Evolutionary conservation across 2,888 invertebrate genomes (phyloP), one percentile per base, ranked within the genome.

Genomic region (Tribolium freemani): DNA sequence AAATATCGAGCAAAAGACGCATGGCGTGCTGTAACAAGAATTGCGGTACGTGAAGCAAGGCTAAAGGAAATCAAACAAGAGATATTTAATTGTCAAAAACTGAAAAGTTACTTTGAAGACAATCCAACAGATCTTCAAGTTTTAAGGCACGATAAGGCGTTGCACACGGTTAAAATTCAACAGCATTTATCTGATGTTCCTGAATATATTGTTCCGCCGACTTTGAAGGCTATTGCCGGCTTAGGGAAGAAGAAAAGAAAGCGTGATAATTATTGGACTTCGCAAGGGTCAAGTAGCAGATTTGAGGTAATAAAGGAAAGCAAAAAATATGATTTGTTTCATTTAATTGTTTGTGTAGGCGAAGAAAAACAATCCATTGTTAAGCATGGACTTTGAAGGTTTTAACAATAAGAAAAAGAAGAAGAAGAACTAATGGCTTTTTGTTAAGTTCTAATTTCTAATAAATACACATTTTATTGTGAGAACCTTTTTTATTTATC

Each of bases 51-150:
- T 54, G 98, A 99, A 86, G 98, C 98, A 0, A 89, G 99, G 16
- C 88, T 99, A 57, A 96, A 96, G 84, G 99, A 99, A 89, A 99
- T 99, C 79, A 96, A 96, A 85, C 91, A 91, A 71, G 99, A 99
- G 88, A 92, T 99, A 70, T 89, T 98, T 74, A 96, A 95, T 85
- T 97, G 96, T 75, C 91, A 95, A 84, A 97, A 96, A 85, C 87
- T 98, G 16, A 97, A 96, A 89, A 92, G 94, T 16, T 97, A 96
- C 87, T 98, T 98, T 85, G 94, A 95, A 83, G 95, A 97, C 79
- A 96, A 98, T 86, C 95, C 97, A 0, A 89, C 91, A 3, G 98
- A 98, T 85, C 86, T 96, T 58, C 92, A 94, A 78, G 93, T 96
- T 0, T 86, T 98, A 53, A 88, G 96, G 4, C 93, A 97, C 74